Percentiles rank a stretch among this genome's conserved stretches.
Evolutionary conservation across 2,888 invertebrate species (phyloP).

Genomic region (Nemapogon koenigi): DNA sequence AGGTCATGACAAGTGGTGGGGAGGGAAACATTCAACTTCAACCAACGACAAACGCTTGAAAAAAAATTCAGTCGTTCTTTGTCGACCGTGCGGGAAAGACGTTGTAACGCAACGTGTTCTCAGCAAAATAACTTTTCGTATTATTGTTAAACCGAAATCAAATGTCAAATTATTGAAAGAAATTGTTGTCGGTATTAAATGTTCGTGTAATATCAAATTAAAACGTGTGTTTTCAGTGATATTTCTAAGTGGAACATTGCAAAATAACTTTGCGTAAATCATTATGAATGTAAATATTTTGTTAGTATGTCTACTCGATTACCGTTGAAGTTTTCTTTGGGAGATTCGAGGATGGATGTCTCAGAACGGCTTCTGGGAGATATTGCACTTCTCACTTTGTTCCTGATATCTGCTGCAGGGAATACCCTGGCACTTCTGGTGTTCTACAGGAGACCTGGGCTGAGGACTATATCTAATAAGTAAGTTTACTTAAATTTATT

Average conservation of each 20-base stretch:
- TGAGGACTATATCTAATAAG: constrained; percentile 83
- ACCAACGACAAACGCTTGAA: too few relatives aligned
- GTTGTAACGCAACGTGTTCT: constrained; percentile 56
- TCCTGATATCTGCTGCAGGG: constrained; percentile 72
- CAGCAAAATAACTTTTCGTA: constrained; percentile 26
- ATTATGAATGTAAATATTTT: constrained; percentile 27
- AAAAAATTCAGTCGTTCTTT: constrained; percentile 34
- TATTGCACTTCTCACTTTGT: constrained; percentile 57
- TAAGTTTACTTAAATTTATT: constrained; percentile 33
- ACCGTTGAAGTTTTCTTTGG: constrained; percentile 29
- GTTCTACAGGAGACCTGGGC: constrained; percentile 74
- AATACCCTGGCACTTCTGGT: constrained; percentile 77
- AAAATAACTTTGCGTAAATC: neutral
- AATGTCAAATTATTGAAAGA: neutral
- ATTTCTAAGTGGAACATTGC: neutral
- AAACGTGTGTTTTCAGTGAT: too few relatives aligned
- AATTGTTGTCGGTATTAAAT: too few relatives aligned
- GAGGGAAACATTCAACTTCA: too few relatives aligned
- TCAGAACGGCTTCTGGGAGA: constrained; percentile 50
- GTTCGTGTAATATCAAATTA: too few relatives aligned
- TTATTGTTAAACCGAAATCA: neutral
- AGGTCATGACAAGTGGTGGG: too few relatives aligned
- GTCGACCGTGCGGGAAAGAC: constrained; percentile 57
- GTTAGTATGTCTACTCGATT: constrained; percentile 51
- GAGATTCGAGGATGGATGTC: constrained; percentile 50